phyloP scores from a whole-genome alignment of 2,113 vertebrate genomes.

The Tautogolabrus adspersus region DNA sequence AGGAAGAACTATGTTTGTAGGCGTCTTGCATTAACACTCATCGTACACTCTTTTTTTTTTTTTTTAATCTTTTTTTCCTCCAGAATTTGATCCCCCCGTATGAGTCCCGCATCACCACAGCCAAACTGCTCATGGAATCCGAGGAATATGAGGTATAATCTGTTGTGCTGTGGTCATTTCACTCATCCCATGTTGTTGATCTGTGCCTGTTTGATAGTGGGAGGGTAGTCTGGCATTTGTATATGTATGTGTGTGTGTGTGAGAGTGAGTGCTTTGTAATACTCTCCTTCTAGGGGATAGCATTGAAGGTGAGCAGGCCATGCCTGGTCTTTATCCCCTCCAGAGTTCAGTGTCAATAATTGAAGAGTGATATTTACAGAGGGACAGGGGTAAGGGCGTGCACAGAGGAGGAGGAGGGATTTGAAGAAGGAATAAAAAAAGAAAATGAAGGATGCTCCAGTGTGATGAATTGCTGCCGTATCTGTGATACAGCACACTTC shows the following conservation, averaged over 20 bases:
- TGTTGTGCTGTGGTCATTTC: not conserved
- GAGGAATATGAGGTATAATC: slow-evolving; percentile 80
- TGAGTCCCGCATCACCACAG: slow-evolving; percentile 78
- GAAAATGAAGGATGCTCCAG: slow-evolving; percentile 15
- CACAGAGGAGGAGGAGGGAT: not conserved
- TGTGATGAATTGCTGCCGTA: slow-evolving; percentile 60
- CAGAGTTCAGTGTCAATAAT: slow-evolving; percentile 76
- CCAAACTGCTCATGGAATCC: slow-evolving; percentile 80
- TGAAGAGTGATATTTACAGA: slow-evolving; percentile 76
- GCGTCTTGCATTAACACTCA: slow-evolving; percentile 44
- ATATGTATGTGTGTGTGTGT: slow-evolving; percentile 26
- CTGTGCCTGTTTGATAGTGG: slow-evolving; percentile 22
- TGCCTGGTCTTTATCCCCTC: slow-evolving; percentile 69
- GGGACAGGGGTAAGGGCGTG: slow-evolving; percentile 41
- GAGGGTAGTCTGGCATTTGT: slow-evolving; percentile 28
- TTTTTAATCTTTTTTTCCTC: slow-evolving; percentile 25
- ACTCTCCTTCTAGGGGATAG: slow-evolving; percentile 63
- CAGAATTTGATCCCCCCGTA: slow-evolving; percentile 77
- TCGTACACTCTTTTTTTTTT: not conserved
- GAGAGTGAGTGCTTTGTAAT: slow-evolving; percentile 21
- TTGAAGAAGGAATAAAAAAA: not conserved
- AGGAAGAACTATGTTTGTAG: slow-evolving; percentile 50
- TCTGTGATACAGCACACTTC: slow-evolving; percentile 38
- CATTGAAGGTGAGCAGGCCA: slow-evolving; percentile 61
- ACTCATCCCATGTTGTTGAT: slow-evolving; percentile 23